These are phyloP conservation scores for Copidosoma aretas DNA, from an alignment of 2,888 invertebrate species.

Conservation along the genomic window DNA sequence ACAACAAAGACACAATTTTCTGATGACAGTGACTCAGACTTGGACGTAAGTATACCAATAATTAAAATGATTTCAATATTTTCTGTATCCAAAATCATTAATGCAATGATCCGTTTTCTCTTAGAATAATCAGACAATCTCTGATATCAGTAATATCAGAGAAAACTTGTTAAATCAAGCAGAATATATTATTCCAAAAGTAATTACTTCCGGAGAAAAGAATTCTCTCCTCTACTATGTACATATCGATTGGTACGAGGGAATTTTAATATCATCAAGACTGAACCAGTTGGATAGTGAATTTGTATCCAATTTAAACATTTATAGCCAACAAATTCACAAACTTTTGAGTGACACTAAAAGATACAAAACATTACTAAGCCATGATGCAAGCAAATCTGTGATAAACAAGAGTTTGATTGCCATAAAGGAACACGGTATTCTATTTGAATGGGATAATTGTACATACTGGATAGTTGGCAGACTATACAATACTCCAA, in stretches of 20 bases:
- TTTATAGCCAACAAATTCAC: constrained; percentile 76
- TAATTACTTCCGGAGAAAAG: constrained; percentile 73
- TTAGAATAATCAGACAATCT: constrained; percentile 71
- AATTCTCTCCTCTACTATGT: constrained; percentile 80
- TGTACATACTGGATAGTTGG: constrained; percentile 82
- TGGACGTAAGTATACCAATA: constrained; percentile 65
- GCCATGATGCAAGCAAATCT: constrained; percentile 64
- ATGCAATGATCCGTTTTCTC: constrained; percentile 43
- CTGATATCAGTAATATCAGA: constrained; percentile 74
- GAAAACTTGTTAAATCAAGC: constrained; percentile 77
- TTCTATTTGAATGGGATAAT: constrained; percentile 74
- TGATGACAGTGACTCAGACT: constrained; percentile 79
- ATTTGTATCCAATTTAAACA: constrained; percentile 75
- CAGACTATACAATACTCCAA: constrained; percentile 78
- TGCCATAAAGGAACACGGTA: constrained; percentile 84
- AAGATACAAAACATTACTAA: constrained; percentile 68
- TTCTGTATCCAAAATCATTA: neutral
- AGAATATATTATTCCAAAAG: constrained; percentile 67
- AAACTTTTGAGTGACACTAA: constrained; percentile 75
- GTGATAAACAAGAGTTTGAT: constrained; percentile 76
- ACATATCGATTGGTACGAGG: constrained; percentile 75
- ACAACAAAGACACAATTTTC: constrained; percentile 63
- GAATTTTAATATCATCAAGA: constrained; percentile 70
- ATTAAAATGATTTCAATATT: neutral
- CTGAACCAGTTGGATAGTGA: constrained; percentile 63